Base-by-base conservation (phyloP, 2,888 invertebrate genomes). In the Amphipyra tragopoginis region DNA sequence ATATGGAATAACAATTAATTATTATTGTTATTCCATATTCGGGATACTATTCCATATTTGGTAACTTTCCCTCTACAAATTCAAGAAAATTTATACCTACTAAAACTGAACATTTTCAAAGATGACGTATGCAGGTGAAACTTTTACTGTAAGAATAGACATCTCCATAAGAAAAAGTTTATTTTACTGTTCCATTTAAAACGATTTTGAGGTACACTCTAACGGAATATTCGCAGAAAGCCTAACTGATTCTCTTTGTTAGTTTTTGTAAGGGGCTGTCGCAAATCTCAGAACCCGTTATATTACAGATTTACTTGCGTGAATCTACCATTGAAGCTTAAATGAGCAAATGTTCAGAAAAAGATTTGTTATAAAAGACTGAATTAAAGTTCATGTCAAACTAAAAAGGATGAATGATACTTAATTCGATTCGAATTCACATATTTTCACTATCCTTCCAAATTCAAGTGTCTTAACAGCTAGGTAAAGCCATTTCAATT, bases 91-190 rank as follows among this genome's bases (percentile, higher is more conserved):
- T 4, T 29, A 5, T 29, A 29, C 29, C 11, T 11, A 11, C 5
- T 21, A 8, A 29, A 48, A 49, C 33, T 47, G n/a, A 60, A 48
- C 13, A n/a, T n/a, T 53, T 49, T 39, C n/a, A 34, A 43, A 34
- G 47, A 45, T 54, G 33, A 38, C 26, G 13, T 10, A 40, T 2
- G 40, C 15, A 39, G 11, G 60, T 52, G 51, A 67, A 67, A 69
- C 60, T 65, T 71, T 67, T 61, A 63, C 62, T 51, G 57, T 50
- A 62, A 58, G 47, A 68, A 66, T 64, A 54, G 55, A 64, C 14
- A 72, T 78, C 74, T 67, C 53, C 64, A 74, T 72, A 55, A n/a
- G 67, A 75, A 72, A 57, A 57, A 51, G 51, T 48, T 63, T 54
- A 26, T 45, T 49, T n/a, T 34, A 38, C 34, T 48, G 45, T 59